phyloP scores from a whole-genome alignment of 2,888 invertebrate species.

The Drymonia ruficornis region DNA sequence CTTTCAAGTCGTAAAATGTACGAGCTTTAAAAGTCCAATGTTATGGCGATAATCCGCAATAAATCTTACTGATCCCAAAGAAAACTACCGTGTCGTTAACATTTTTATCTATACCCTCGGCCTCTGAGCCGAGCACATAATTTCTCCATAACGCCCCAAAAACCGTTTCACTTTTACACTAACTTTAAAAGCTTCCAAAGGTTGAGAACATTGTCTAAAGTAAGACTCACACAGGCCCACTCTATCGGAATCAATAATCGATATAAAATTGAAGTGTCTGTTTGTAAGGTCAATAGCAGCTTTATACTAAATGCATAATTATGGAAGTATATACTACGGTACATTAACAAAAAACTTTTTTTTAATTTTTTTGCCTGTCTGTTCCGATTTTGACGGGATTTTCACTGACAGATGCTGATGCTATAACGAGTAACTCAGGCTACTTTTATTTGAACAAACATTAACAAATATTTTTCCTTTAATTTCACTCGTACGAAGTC shows the following conservation, averaged over 20 bases:
- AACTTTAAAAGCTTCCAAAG: conserved; percentile 32
- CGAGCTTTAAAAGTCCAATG: conserved; percentile 53
- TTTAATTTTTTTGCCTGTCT: no score
- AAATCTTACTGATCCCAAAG: conserved; percentile 55
- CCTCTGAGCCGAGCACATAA: conserved; percentile 49
- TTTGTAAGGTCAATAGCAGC: no score
- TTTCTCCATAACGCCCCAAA: conserved; percentile 47
- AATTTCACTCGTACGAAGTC: no score
- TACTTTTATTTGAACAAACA: no score
- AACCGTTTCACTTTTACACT: conserved; percentile 41
- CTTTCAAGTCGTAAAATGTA: conserved; percentile 49
- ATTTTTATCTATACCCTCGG: conserved; percentile 57
- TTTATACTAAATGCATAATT: no score
- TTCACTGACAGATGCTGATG: no score
- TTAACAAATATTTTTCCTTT: no score
- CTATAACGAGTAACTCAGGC: no score
- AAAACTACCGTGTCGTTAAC: conserved; percentile 59
- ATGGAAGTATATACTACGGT: no score
- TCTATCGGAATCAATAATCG: conserved; percentile 31
- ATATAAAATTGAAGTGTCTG: no score
- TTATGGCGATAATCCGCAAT: conserved; percentile 53
- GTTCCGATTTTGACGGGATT: no score
- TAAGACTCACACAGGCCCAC: conserved; percentile 13
- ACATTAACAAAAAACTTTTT: no score
- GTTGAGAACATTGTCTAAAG: conserved; percentile 25